phyloP scores from a whole-genome alignment of 2,797 vertebrate genomes.

The Enteromius afrohamiltoni region DNA sequence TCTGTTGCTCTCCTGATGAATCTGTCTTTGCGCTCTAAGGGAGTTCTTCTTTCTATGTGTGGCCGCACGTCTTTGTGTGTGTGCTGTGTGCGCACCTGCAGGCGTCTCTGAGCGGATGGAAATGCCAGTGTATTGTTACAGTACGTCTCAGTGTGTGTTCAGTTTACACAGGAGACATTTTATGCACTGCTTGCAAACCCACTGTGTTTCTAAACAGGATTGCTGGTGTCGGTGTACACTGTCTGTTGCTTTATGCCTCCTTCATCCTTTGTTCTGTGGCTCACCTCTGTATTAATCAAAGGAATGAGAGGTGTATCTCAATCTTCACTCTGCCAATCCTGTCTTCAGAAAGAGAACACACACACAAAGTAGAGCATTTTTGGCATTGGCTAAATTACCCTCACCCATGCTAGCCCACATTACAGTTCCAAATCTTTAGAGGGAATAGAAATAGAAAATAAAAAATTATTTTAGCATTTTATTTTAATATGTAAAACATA shows the following conservation, averaged over 20 bases:
- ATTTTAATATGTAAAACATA: not conserved
- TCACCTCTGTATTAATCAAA: constrained; percentile 39
- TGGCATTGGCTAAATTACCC: not conserved
- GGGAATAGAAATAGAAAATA: not conserved
- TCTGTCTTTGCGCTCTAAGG: constrained; percentile 45
- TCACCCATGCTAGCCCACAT: not conserved
- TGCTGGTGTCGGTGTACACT: constrained; percentile 19
- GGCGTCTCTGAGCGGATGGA: constrained; percentile 6
- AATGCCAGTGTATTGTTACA: constrained; percentile 43
- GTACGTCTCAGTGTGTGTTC: constrained; percentile 41
- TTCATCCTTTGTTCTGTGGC: constrained; percentile 9
- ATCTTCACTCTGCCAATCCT: constrained; percentile 40
- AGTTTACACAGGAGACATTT: constrained; percentile 32
- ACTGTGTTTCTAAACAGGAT: constrained; percentile 19
- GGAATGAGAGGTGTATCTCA: constrained; percentile 21
- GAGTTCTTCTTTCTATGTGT: constrained; percentile 34
- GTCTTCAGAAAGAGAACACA: not conserved
- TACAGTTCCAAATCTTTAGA: not conserved
- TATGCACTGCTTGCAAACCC: constrained; percentile 17
- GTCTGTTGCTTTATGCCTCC: constrained; percentile 6
- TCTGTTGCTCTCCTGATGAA: constrained; percentile 60
- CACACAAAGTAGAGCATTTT: not conserved
- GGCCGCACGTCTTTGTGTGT: constrained; percentile 20
- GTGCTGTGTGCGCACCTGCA: constrained; percentile 34
- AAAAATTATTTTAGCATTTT: no score